Conservation (phyloP, 2,113 vertebrate genomes). For the Holacanthus passer region DNA sequence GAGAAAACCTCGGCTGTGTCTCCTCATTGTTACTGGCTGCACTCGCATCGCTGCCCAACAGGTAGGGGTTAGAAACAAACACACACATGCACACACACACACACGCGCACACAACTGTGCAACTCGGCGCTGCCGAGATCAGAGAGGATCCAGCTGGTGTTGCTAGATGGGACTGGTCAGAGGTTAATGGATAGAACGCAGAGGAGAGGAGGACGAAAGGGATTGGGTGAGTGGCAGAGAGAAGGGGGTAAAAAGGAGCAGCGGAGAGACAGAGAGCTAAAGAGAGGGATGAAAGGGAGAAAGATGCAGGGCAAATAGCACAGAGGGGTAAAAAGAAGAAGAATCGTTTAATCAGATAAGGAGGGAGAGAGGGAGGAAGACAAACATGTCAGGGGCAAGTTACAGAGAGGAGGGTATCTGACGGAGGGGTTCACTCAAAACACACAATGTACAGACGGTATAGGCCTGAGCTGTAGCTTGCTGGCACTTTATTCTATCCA, state of each 20-base stretch:
- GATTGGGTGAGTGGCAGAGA: conserved; percentile 1
- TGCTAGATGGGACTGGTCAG: conserved; percentile 40
- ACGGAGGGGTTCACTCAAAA: too few species aligned
- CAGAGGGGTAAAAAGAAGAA: neutral
- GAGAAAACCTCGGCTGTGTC: conserved; percentile 46
- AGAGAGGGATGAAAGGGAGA: conserved; percentile 24
- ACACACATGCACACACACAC: neutral
- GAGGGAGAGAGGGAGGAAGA: neutral
- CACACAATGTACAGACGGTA: too few species aligned
- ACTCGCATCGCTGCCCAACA: conserved; percentile 40
- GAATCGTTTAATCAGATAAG: neutral
- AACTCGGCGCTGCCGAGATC: conserved; percentile 21
- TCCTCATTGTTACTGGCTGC: conserved; percentile 34
- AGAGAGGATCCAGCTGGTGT: conserved; percentile 52
- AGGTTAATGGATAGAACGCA: conserved; percentile 61
- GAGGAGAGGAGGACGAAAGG: conserved; percentile 17
- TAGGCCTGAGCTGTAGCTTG: neutral
- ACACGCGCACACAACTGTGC: neutral
- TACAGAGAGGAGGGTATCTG: neutral
- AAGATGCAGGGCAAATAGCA: neutral
- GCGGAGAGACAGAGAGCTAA: neutral
- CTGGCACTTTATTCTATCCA: neutral
- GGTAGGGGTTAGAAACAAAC: conserved; percentile 39
- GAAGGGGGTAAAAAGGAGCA: conserved; percentile 4
- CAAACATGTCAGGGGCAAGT: neutral